phyloP scores from a whole-genome alignment of 2,797 vertebrate species.

The Champsocephalus gunnari region DNA sequence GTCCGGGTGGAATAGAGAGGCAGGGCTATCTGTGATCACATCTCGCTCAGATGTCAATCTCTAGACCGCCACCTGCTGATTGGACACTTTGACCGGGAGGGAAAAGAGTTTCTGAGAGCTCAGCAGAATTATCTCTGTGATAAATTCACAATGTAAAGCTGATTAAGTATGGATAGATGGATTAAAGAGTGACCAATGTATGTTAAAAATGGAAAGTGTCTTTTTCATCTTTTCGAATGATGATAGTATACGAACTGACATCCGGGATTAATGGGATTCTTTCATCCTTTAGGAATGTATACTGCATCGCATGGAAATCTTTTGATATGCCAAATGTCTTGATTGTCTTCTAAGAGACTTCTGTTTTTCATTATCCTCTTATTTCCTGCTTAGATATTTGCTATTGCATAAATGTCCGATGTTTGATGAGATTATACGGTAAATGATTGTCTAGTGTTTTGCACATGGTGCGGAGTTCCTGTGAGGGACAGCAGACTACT shows the following conservation, averaged over 20 bases:
- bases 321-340: conserved; percentile 53
- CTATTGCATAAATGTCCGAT: conserved; percentile 14
- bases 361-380: conserved; percentile 43
- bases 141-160: conserved; percentile 10
- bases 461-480: conserved; percentile 16
- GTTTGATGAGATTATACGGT: conserved; percentile 22
- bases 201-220: conserved; percentile 20
- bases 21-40: conserved; percentile 76
- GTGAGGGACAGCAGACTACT: conserved; percentile 46
- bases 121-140: conserved; percentile 45
- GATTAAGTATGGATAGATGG: neutral
- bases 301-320: conserved; percentile 29
- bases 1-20: conserved; percentile 79
- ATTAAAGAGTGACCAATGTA: conserved; percentile 7
- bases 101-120: conserved; percentile 39
- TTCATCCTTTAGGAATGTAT: conserved; percentile 38
- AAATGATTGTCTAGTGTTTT: conserved; percentile 21
- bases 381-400: conserved; percentile 28
- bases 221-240: conserved; percentile 24
- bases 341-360: conserved; percentile 15
- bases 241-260: conserved; percentile 26
- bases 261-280: conserved; percentile 35
- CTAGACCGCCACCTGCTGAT: conserved; percentile 72
- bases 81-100: conserved; percentile 52
- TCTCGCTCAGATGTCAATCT: conserved; percentile 78